Conservation (phyloP, 2,113 vertebrate genomes). For the Hypocryptadius cinnamomeus region DNA sequence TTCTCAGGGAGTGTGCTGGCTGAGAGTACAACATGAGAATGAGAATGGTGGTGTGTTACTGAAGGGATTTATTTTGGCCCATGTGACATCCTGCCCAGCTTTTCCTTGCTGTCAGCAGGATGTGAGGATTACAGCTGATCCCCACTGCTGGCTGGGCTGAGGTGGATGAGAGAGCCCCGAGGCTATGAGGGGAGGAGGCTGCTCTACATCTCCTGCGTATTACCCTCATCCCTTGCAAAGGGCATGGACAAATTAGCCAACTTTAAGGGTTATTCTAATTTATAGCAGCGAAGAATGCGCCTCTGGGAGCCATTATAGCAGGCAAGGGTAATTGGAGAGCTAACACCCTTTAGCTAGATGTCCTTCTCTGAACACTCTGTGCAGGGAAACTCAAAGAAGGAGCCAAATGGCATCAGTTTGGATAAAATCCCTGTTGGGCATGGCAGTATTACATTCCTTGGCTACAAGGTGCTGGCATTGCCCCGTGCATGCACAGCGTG, state of each 20-base stretch:
- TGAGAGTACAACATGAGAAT: not conserved
- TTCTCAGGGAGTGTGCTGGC: not conserved
- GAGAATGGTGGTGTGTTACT: not conserved
- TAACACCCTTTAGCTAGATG: slow-evolving; percentile 30
- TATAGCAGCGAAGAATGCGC: not conserved
- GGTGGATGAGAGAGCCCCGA: not conserved
- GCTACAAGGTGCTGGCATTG: not conserved
- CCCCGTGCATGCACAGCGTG: not conserved
- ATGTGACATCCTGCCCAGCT: not conserved
- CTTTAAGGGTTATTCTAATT: slow-evolving; percentile 47
- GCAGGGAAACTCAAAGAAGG: not conserved
- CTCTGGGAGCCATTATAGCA: slow-evolving; percentile 21
- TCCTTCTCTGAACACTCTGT: not conserved
- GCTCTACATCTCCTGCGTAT: not conserved
- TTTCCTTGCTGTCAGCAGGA: not conserved
- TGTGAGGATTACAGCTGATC: not conserved
- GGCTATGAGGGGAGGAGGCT: not conserved
- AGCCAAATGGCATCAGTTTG: not conserved
- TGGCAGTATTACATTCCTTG: not conserved
- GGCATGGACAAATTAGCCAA: slow-evolving; percentile 46
- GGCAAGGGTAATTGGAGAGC: slow-evolving; percentile 44
- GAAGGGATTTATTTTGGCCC: not conserved
- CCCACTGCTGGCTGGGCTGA: not conserved
- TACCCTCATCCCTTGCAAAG: slow-evolving; percentile 1
- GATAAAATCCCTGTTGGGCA: not conserved